Evolutionary conservation across 2,797 vertebrate species (phyloP), one percentile per base, ranked within the genome.

Genomic region (Austrolebias charrua): DNA sequence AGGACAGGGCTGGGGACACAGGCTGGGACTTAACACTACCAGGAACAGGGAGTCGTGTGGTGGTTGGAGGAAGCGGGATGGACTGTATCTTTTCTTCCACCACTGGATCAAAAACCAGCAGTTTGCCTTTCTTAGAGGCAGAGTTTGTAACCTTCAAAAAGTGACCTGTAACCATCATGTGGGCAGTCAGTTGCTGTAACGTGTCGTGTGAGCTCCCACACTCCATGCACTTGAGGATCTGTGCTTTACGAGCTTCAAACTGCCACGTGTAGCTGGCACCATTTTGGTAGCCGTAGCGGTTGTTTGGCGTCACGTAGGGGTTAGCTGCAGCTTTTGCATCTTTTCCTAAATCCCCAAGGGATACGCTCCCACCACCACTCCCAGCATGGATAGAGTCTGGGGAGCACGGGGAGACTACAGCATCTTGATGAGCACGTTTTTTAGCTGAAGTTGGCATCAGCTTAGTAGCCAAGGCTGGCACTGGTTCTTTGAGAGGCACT

Each of bases 401-500:
- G 68, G 98, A 99, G 75, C 96, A 95, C 3, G 97, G 96, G 2
- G 95, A 95, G 63, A 91, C 88, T 76, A 97, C 91, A 69, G 88
- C 78, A 73, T 99, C 98, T 88, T 97, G 96, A 59, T 96, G 92
- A 60, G 93, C 93, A 85, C 98, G 93, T 84, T 97, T 99, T 92
- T 98, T 99, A 90, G 95, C 94, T 79, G 97, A 87, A 61, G 83
- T 92, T 86, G 94, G 90, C 78, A 98, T 90, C 91, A 99, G 91
- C 82, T 98, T 99, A 44, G 93, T 92, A 80, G 97, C 93, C 91
- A 99, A 94, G 87, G 98, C 96, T 77, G 98, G 97, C 91, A 99
- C 94, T 61, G 98, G 98, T 91, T 99, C 98, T 94, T 99, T 99
- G 88, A 99, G 98, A 97, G 98, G 98, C 96, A 99, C 98, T 97